A percentile compares a stretch with the other conserved stretches of the same genome.
These are phyloP conservation scores for Lepidocolaptes lacrymiger DNA, from an alignment of 2,797 vertebrate species.

Conservation along the genomic window DNA sequence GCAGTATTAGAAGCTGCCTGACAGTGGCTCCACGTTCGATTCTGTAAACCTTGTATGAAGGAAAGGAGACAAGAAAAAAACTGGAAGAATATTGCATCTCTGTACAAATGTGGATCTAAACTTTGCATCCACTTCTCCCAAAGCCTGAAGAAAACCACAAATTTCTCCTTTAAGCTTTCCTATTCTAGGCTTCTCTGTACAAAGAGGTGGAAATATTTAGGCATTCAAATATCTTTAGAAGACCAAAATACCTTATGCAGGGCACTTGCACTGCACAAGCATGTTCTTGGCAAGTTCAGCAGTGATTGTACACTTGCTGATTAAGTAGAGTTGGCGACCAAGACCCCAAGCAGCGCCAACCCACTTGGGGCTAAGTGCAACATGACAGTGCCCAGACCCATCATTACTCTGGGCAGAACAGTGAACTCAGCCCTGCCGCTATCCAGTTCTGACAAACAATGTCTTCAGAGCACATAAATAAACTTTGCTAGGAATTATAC, in stretches of 20 bases:
- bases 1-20: neutral
- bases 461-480: neutral
- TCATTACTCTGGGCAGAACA: neutral
- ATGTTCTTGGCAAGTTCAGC: neutral
- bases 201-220: neutral
- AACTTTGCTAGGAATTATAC: neutral
- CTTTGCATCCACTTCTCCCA: neutral
- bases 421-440: neutral
- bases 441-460: neutral
- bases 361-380: neutral
- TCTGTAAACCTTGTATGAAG: neutral
- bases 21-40: neutral
- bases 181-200: neutral
- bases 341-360: neutral
- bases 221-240: neutral
- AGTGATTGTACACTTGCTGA: neutral
- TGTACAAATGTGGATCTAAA: neutral
- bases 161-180: neutral
- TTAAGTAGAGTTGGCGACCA: neutral
- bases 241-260: neutral
- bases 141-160: neutral
- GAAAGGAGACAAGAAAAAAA: neutral
- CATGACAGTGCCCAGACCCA: neutral
- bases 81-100: neutral
- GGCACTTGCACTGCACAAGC: neutral